Conservation (phyloP, 2,797 vertebrate genomes). For the Sphenodon punctatus region DNA sequence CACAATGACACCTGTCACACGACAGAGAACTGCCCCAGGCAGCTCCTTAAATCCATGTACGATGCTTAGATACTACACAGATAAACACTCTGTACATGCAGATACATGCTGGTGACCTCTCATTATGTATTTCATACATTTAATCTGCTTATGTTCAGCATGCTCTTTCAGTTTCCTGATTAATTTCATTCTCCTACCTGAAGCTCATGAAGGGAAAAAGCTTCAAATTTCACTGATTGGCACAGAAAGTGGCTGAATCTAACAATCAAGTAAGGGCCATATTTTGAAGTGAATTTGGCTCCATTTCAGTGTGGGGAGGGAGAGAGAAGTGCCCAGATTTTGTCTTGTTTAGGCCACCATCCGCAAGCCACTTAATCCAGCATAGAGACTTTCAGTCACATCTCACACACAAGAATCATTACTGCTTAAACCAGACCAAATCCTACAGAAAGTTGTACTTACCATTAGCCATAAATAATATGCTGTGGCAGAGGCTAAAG, state of each 20-base stretch:
- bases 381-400: too few relatives aligned
- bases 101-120: background rate
- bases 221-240: background rate
- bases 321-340: too few relatives aligned
- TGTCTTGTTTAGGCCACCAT: too few relatives aligned
- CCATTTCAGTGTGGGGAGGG: too few relatives aligned
- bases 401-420: background rate
- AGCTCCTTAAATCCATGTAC: background rate
- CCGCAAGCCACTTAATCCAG: too few relatives aligned
- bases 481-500: background rate
- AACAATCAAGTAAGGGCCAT: background rate
- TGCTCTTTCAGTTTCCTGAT: background rate
- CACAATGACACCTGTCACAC: background rate
- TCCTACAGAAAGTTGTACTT: background rate
- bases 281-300: background rate
- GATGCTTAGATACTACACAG: background rate
- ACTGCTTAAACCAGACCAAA: constrained; percentile 9
- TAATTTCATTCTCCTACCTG: background rate
- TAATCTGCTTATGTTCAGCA: background rate
- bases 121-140: background rate
- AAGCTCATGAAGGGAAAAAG: background rate
- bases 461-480: too few relatives aligned
- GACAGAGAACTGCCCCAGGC: background rate
- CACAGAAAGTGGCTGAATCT: background rate
- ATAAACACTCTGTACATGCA: too few relatives aligned